phyloP scores from a whole-genome alignment of 2,113 vertebrate species.

The Atlantisia rogersi region DNA sequence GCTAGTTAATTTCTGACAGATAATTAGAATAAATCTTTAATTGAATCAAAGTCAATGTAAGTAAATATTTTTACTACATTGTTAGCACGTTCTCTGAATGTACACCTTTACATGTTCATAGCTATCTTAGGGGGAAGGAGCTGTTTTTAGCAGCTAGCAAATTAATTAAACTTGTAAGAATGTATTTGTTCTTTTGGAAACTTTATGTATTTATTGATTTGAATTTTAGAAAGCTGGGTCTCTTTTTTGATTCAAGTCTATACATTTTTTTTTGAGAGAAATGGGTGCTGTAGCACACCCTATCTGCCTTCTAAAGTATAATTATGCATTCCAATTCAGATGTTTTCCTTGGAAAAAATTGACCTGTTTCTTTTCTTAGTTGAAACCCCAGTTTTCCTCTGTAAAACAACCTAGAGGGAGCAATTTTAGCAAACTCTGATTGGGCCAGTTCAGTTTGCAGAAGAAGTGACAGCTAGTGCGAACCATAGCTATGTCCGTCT shows the following conservation, averaged over 20 bases:
- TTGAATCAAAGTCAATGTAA: background rate
- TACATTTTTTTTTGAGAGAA: background rate
- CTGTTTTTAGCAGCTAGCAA: background rate
- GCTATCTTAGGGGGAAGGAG: background rate
- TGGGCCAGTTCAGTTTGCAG: background rate
- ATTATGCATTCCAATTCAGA: background rate
- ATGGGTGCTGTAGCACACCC: background rate
- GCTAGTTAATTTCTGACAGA: background rate
- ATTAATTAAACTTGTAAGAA: background rate
- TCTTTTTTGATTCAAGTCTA: background rate
- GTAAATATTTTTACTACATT: slow-evolving; percentile 17
- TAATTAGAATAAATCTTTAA: slow-evolving; percentile 30
- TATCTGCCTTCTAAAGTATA: background rate
- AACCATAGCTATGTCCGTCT: background rate
- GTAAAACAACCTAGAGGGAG: background rate
- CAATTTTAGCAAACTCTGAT: background rate
- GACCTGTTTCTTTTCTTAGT: background rate
- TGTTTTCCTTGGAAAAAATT: background rate
- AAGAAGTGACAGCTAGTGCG: background rate
- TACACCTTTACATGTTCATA: background rate
- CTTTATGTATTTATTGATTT: background rate
- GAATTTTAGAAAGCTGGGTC: background rate
- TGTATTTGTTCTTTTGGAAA: background rate
- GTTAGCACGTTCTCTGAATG: background rate
- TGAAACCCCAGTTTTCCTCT: background rate